A percentile compares a stretch with the other conserved stretches of the same genome.
Conservation (phyloP, 2,113 vertebrate genomes). For the Oceanodroma tethys region DNA sequence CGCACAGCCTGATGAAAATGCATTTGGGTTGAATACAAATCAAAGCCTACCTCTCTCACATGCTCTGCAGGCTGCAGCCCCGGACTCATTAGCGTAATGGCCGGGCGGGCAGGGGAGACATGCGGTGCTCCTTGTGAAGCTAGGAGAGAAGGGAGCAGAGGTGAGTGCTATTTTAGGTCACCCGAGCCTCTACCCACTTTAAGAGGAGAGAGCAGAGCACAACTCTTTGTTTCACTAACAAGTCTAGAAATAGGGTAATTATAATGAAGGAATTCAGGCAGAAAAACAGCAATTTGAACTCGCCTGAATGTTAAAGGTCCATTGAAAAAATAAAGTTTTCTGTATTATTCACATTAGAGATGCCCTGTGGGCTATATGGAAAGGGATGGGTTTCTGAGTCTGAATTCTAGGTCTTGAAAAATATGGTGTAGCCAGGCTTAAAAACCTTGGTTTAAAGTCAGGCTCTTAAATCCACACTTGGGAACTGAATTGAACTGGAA, state of each 20-base stretch:
- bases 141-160: conserved; percentile 36
- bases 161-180: neutral
- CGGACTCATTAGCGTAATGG: conserved; percentile 72
- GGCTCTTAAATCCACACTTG: neutral
- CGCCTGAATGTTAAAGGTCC: neutral
- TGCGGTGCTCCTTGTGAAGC: conserved; percentile 68
- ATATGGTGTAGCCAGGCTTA: neutral
- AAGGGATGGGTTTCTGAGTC: neutral
- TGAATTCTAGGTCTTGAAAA: neutral
- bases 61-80: conserved; percentile 68
- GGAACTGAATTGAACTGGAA: neutral
- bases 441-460: neutral
- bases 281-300: neutral
- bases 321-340: neutral
- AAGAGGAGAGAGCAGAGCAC: neutral
- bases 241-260: neutral
- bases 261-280: neutral
- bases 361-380: neutral
- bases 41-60: conserved; percentile 76
- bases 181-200: fast-evolving
- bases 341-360: neutral
- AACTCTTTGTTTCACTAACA: neutral
- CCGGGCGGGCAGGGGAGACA: conserved; percentile 80
- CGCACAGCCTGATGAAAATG: neutral
- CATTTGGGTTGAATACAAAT: neutral